These are phyloP conservation scores for Poicephalus gulielmi DNA, from an alignment of 2,113 vertebrate genomes.

Conservation along the genomic window DNA sequence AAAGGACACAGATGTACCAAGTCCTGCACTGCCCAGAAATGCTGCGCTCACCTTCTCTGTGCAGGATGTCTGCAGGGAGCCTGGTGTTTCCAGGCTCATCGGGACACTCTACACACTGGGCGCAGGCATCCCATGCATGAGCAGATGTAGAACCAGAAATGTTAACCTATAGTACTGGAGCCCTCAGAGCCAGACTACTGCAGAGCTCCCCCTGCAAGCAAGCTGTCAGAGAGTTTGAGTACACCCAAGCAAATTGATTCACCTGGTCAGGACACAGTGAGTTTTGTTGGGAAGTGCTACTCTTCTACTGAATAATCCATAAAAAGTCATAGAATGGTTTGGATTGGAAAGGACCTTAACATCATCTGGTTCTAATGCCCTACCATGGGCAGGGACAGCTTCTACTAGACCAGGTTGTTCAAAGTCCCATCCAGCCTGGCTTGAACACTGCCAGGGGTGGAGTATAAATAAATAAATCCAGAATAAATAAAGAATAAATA, in stretches of 20 bases:
- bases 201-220: not conserved
- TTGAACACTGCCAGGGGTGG: not conserved
- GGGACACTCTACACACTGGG: rapidly evolving
- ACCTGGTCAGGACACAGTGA: too few species aligned
- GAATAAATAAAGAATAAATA: not conserved
- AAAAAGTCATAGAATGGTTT: not conserved
- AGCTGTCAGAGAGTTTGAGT: not conserved
- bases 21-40: not conserved
- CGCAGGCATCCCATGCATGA: not conserved
- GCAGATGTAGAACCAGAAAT: not conserved
- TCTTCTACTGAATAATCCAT: not conserved
- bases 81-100: not conserved
- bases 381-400: not conserved
- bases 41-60: rapidly evolving
- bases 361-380: not conserved
- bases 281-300: not conserved
- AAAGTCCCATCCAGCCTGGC: not conserved
- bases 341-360: not conserved
- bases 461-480: not conserved
- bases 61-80: not conserved
- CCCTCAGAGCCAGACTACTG: not conserved
- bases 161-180: not conserved
- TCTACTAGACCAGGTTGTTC: not conserved
- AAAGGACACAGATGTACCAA: not conserved
- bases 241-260: not conserved